Evolutionary conservation across 2,113 vertebrate genomes (phyloP), one percentile per base, ranked within the genome.

Genomic region (Plecotus auritus): DNA sequence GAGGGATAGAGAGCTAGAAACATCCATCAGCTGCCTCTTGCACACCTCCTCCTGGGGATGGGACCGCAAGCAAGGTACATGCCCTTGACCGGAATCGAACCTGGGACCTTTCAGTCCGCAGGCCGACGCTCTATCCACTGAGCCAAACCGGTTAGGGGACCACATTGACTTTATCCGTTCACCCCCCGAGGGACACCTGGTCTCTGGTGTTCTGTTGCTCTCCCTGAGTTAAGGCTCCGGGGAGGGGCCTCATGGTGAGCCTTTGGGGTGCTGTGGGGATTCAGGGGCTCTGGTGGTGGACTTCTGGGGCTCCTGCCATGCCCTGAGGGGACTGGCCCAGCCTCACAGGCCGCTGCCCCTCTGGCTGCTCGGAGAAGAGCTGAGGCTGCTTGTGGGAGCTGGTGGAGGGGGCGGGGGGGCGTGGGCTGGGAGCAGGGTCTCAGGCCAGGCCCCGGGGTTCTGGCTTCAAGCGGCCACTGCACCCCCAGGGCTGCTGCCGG

Each of bases 101-200:
- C n/a, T n/a, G n/a, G n/a, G n/a, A n/a, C n/a, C n/a, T n/a, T n/a
- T n/a, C n/a, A n/a, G n/a, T n/a, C n/a, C n/a, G n/a, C n/a, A n/a
- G n/a, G n/a, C n/a, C n/a, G n/a, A n/a, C n/a, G n/a, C n/a, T n/a
- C n/a, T n/a, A n/a, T n/a, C n/a, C n/a, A n/a, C n/a, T n/a, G n/a
- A n/a, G n/a, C n/a, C n/a, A n/a, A n/a, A n/a, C n/a, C n/a, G n/a
- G n/a, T n/a, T n/a, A n/a, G n/a, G n/a, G 3, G 10, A 13, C 42
- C 74, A 13, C 49, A 4, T 18, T 5, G 32, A 49, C 54, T 7
- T 42, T n/a, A 1, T 35, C 18, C 30, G 5, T 35, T 42, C 49
- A 0, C 42, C 12, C 1, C 2, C 7, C 28, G 1, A 3, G 37
- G 66, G 32, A 14, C 4, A 0, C 30, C 10, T 32, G n/a, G 9